Evolutionary conservation across 2,113 vertebrate genomes (phyloP), one percentile per base, ranked within the genome.

Genomic region (Carassius auratus): DNA sequence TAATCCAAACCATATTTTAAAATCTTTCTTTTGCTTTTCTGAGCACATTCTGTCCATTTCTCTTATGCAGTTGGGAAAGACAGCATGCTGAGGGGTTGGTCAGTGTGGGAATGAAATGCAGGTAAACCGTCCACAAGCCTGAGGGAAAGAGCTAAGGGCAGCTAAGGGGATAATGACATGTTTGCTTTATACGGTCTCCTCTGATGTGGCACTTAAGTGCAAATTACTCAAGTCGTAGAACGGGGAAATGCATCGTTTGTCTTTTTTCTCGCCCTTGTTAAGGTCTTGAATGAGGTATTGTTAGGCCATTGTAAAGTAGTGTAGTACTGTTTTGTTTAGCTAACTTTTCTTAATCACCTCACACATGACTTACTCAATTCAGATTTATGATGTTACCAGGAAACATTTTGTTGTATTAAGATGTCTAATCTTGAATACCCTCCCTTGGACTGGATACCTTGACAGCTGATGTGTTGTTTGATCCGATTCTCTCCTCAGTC

Each of bases 131-230:
- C 89, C 90, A 90, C 84, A 87, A 89, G 89, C 88, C 90, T 89
- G 86, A 91, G 90, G 89, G 88, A 90, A 91, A 88, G 89, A 77
- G 75, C 89, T 92, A 86, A 86, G 88, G 89, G 90, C 92, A 90
- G 89, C 90, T 91, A 88, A 87, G 91, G 88, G 83, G 90, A 83
- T 83, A 93, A 93, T 94, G 91, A 89, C 88, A 91, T 90, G 85
- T 93, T 93, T 92, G 89, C 93, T 93, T 94, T 90, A 61, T 83
- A 87, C 91, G 86, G 86, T 91, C 87, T 57, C 86, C 89, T 92
- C 92, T 94, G 92, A 93, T 93, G 94, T 94, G 94, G 92, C 92
- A 92, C 82, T 94, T 92, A 93, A 93, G 93, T 90, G 92, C 92
- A 95, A 93, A 90, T 93, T 84, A 85, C 90, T 93, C 90, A 81